Evolutionary conservation across 1,140 invertebrate genomes (phyloP).

Genomic region (Bombus polaris): DNA sequence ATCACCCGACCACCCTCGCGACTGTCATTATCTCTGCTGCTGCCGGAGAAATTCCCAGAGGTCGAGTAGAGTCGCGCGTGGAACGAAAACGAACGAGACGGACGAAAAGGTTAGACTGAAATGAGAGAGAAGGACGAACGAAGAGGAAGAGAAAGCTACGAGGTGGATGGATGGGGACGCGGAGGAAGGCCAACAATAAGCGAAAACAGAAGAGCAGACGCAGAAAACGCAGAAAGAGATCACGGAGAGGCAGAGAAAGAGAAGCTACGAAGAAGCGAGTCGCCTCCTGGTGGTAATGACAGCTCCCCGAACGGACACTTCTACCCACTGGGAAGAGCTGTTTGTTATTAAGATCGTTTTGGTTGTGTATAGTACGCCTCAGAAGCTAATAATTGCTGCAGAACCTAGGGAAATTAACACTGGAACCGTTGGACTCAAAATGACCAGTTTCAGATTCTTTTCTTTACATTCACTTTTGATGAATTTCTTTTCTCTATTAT

Average conservation of each 20-base stretch:
- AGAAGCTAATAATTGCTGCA: neutral
- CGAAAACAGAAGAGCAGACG: neutral
- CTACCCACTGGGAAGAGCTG: slow-evolving; percentile 58
- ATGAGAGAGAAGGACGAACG: neutral
- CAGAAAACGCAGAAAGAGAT: neutral
- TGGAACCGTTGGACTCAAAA: neutral
- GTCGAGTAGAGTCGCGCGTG: neutral
- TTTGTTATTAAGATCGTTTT: slow-evolving; percentile 70
- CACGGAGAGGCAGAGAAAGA: neutral
- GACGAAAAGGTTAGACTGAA: neutral
- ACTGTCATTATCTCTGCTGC: slow-evolving; percentile 68
- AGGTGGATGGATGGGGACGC: neutral
- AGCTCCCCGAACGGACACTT: slow-evolving; percentile 50
- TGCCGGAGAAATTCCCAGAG: slow-evolving; percentile 17
- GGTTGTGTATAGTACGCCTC: neutral
- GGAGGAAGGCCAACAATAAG: neutral
- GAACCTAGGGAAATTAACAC: neutral
- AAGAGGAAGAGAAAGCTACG: neutral
- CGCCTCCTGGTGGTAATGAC: slow-evolving; percentile 59
- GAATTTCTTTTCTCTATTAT: neutral
- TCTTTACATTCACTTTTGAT: neutral
- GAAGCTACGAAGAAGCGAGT: slow-evolving; percentile 28
- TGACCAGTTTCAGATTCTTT: neutral
- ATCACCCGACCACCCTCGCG: slow-evolving; percentile 68
- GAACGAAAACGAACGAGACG: neutral